Base-by-base conservation (phyloP, 2,113 vertebrate species). In the Deroptyus accipitrinus region DNA sequence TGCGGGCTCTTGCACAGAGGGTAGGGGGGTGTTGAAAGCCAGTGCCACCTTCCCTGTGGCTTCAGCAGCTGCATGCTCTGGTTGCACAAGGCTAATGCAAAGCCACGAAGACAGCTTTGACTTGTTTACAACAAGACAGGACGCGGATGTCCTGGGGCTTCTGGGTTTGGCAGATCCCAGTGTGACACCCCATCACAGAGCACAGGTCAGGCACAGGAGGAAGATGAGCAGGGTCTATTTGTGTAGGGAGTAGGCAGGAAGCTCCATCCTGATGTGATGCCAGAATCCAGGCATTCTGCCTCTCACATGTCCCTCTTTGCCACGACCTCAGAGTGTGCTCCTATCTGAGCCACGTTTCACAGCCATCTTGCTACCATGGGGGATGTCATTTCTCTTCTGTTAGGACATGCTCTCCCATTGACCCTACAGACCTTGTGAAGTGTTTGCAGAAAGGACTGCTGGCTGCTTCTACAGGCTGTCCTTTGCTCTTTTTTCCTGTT, bases 311-410 rank as follows among this genome's bases (percentile, higher is more conserved):
- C 37, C 46, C 1, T 0, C n/a, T 88, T 68, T 51, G 25, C 33
- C 27, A 54, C 7, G 41, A 30, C 23, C 48, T 64, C 1, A 1
- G 48, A 24, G 33, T 3, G 6, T 0, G 0, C 33, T 83, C 67
- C 30, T 17, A 20, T 20, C 33, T 51, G 49, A 83, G 10, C 6
- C 25, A 42, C 0, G 0, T 61, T 80, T 79, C 1, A 1, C 79
- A 94, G 79, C 11, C 11, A 5, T 28, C 0, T 1, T 79, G n/a
- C 44, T 30, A 33, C 54, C 14, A 7, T 1, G 1, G 24, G 54
- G 23, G 10, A 37, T 0, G 0, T 30, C 41, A 23, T 33, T 66
- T 15, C 61, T 48, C 19, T 0, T 0, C 57, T 86, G 57, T 0
- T 1, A 88, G 63, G 62, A 49, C 35, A 1, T 1, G 11, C 9